phyloP scores from a whole-genome alignment of 2,888 invertebrate genomes.

The Amblyjoppa proteus region DNA sequence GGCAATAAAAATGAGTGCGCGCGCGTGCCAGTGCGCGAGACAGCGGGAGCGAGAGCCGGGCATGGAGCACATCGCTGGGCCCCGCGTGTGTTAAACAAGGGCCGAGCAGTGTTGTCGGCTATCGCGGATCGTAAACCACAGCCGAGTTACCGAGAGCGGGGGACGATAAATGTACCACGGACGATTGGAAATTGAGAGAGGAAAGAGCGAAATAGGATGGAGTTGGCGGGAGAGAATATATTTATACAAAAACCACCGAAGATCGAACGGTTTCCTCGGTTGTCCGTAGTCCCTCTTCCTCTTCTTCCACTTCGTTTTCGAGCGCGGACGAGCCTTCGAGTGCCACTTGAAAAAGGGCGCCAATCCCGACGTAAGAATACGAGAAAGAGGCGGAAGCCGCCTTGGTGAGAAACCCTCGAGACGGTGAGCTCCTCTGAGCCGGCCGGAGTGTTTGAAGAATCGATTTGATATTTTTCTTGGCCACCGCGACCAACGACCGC shows the following conservation, averaged over 20 bases:
- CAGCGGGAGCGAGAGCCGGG: background rate
- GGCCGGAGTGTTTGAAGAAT: constrained; percentile 63
- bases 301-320: background rate
- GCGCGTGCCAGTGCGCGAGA: constrained; percentile 12
- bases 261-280: background rate
- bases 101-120: constrained; percentile 21
- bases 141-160: constrained; percentile 23
- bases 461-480: constrained; percentile 68
- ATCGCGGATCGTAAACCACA: constrained; percentile 9
- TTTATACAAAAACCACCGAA: constrained; percentile 5
- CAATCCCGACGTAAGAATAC: constrained; percentile 28
- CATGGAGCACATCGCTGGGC: background rate
- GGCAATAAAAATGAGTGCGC: constrained; percentile 53
- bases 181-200: constrained; percentile 37
- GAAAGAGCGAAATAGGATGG: constrained; percentile 1
- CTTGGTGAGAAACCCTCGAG: constrained; percentile 35
- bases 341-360: constrained; percentile 26
- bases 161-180: constrained; percentile 10
- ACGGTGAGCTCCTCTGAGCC: constrained; percentile 51
- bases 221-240: constrained; percentile 3
- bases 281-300: background rate
- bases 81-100: constrained; percentile 1
- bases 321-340: constrained; percentile 25
- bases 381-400: constrained; percentile 6
- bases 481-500: constrained; percentile 33